These are phyloP conservation scores for Oryzias dopingdopingensis DNA, from an alignment of 2,797 vertebrate species.

Conservation along the genomic window DNA sequence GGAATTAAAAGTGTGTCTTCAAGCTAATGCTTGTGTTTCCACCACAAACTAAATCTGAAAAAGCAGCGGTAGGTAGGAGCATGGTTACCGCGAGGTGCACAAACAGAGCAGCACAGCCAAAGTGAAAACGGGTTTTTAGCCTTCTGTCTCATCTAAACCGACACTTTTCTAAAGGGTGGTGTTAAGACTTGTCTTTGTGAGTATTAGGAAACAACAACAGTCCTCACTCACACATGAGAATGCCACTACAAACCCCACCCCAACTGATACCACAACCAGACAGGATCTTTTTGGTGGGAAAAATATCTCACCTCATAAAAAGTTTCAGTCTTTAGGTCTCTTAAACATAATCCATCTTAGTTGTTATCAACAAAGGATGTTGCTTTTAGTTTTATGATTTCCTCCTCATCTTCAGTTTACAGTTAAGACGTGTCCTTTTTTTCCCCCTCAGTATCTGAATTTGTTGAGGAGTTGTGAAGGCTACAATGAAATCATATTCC, in stretches of 20 bases:
- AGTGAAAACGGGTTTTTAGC: background rate
- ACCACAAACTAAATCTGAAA: background rate
- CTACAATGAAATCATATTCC: slow-evolving; percentile 95
- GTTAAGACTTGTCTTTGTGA: background rate
- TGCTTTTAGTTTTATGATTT: too few relatives aligned
- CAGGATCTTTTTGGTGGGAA: too few relatives aligned
- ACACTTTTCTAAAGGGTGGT: background rate
- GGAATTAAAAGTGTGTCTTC: background rate
- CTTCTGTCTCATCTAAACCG: background rate
- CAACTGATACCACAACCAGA: too few relatives aligned
- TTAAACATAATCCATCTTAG: too few relatives aligned
- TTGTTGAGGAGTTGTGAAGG: slow-evolving; percentile 90
- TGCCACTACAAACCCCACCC: too few relatives aligned
- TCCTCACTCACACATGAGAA: too few relatives aligned
- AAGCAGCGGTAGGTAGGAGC: background rate
- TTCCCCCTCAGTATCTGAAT: slow-evolving; percentile 80
- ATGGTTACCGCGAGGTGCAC: background rate
- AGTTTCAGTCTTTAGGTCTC: too few relatives aligned
- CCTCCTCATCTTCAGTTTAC: too few relatives aligned
- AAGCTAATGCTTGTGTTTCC: background rate
- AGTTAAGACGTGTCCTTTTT: too few relatives aligned
- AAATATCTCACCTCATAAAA: too few relatives aligned
- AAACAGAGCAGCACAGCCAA: background rate
- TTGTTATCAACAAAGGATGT: too few relatives aligned
- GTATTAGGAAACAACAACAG: too few relatives aligned